Evolutionary conservation across 2,888 invertebrate species (phyloP), one percentile per base, ranked within the genome.

Genomic region (Silvanus unidentatus): DNA sequence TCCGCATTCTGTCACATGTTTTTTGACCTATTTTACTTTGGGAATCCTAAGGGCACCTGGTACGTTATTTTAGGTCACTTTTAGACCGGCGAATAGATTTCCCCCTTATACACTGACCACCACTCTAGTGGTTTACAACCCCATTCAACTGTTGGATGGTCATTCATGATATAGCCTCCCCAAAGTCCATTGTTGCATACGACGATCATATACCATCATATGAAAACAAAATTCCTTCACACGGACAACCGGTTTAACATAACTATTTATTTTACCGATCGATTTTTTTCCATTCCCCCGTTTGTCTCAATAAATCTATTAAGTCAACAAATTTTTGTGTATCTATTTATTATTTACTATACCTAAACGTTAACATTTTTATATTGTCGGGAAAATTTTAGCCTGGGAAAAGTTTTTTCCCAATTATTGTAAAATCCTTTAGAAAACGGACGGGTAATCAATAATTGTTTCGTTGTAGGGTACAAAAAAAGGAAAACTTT

Each of bases 41-140:
- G 14, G 37, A 48, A 47, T 48, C 44, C 47, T 39, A 44, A 51
- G 49, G 52, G 50, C 57, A 57, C 57, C 57, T 57, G 57, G 57
- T 47, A 44, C 51, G 54, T 56, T 57, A 53, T 57, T 57, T 54
- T 54, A 57, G 54, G 54, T 54, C 53, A 52, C 51, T 52, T 42
- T 42, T 45, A 5, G 14, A 15, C 15, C 3, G 3, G 15, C 5
- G 37, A 37, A 12, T 37, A 13, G 37, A 11, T 32, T 32, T 16
- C 12, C 37, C 37, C 37, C 16, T 37, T 16, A 37, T 37, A 47
- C 47, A 51, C 49, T 57, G 51, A 51, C 54, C 54, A 52, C 43
- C 44, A 43, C 43, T 50, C 44, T 49, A 53, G 52, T 45, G 52
- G 43, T 55, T 58, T 55, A 58, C 59, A 48, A 56, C 55, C 55